phyloP scores from a whole-genome alignment of 1,140 invertebrate genomes.

The Leptinotarsa undecemlineata region DNA sequence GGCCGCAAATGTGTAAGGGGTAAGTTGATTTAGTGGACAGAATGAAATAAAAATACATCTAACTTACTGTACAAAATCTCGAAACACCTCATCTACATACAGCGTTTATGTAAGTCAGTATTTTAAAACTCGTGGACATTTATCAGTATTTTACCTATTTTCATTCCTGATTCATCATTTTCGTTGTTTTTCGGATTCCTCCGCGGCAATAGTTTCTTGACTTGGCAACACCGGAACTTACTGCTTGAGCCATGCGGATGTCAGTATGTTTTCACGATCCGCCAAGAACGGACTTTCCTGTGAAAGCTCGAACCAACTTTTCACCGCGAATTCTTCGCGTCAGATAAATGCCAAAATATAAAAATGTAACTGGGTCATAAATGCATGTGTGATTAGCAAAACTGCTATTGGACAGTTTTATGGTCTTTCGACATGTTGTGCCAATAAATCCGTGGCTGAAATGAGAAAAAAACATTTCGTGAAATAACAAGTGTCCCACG shows the following conservation, averaged over 20 bases:
- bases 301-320: not conserved
- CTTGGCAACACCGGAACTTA: not conserved
- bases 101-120: too few species aligned
- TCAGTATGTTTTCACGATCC: conserved; percentile 34
- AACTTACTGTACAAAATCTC: too few species aligned
- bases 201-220: conserved; percentile 10
- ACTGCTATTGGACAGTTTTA: not conserved
- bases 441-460: not conserved
- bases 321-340: not conserved
- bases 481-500: not conserved
- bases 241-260: conserved; percentile 14
- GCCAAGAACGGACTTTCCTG: conserved; percentile 23
- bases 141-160: too few species aligned
- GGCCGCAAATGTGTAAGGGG: too few species aligned
- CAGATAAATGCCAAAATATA: not conserved
- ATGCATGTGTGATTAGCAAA: not conserved
- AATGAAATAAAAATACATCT: too few species aligned
- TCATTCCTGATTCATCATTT: too few species aligned
- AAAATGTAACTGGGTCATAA: not conserved
- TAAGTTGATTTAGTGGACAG: too few species aligned
- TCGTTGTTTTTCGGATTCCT: not conserved
- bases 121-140: too few species aligned
- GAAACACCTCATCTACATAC: too few species aligned
- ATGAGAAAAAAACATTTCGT: not conserved
- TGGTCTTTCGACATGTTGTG: not conserved